Percentiles rank a stretch among this genome's conserved stretches.
phyloP scores from a whole-genome alignment of 2,797 vertebrate genomes.

The Anguilla megastoma region DNA sequence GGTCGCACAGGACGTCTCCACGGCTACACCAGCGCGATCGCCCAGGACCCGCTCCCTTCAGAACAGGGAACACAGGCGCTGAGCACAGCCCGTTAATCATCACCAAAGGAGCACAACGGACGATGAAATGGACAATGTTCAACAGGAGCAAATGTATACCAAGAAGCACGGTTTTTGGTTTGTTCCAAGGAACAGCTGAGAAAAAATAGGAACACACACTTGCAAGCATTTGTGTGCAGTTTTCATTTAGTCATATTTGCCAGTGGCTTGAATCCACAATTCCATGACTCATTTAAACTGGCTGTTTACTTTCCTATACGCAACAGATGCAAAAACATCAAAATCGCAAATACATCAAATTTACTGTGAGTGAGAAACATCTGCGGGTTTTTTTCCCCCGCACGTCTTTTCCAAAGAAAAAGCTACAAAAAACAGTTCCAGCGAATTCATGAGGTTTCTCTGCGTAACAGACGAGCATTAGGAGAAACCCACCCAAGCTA shows the following conservation, averaged over 20 bases:
- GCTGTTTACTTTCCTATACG: constrained; percentile 12
- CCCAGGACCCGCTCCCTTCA: background rate
- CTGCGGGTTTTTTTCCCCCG: background rate
- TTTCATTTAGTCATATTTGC: background rate
- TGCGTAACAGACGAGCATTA: background rate
- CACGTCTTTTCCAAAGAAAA: background rate
- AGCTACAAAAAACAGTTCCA: background rate
- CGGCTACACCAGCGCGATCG: background rate
- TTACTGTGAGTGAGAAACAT: background rate
- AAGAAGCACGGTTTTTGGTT: background rate
- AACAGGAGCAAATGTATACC: background rate
- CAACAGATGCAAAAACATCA: background rate
- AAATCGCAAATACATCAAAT: background rate
- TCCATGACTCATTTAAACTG: constrained; percentile 4
- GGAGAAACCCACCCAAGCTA: background rate
- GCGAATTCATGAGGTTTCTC: background rate
- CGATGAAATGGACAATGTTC: background rate
- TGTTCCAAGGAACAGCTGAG: background rate
- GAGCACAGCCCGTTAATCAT: background rate
- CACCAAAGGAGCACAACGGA: background rate
- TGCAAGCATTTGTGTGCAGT: background rate
- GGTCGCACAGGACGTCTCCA: background rate
- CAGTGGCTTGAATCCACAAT: background rate
- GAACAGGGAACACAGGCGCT: background rate
- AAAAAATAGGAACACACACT: background rate